Conservation (phyloP, 2,888 invertebrate species). For the Itoplectis maculator region DNA sequence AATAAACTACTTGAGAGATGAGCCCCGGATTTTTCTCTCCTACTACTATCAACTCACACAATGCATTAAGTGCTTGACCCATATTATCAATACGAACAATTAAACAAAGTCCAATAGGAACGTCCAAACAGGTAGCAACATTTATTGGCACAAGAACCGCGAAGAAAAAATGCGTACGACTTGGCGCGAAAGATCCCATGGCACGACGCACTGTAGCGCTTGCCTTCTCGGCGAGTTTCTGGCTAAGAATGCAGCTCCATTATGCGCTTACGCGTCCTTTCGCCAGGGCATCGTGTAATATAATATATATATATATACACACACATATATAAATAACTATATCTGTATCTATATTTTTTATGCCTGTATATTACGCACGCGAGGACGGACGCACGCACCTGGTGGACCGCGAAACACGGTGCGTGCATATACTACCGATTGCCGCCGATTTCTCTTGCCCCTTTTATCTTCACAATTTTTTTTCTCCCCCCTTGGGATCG, state of each 20-base stretch:
- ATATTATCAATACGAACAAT: too few relatives aligned
- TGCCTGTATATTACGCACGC: constrained; percentile 49
- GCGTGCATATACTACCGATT: constrained; percentile 5
- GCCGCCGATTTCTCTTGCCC: constrained; percentile 51
- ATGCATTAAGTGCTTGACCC: too few relatives aligned
- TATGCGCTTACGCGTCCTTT: constrained; percentile 60
- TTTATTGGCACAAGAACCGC: too few relatives aligned
- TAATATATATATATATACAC: constrained; percentile 37
- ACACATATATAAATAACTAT: constrained; percentile 2
- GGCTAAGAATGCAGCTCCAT: constrained; percentile 68
- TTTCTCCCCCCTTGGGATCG: background rate
- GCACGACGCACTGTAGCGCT: constrained; percentile 34
- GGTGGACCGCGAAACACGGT: constrained; percentile 38
- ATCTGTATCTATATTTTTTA: constrained; percentile 26
- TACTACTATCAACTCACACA: too few relatives aligned
- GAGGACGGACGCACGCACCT: constrained; percentile 49
- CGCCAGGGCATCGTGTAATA: constrained; percentile 52
- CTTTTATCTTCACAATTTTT: constrained; percentile 16
- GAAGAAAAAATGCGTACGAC: background rate
- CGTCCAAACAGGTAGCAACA: too few relatives aligned
- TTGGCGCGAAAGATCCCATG: background rate
- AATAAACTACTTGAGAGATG: too few relatives aligned
- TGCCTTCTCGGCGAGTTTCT: constrained; percentile 47
- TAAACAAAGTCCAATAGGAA: too few relatives aligned
- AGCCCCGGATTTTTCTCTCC: too few relatives aligned